These are phyloP conservation scores for Calephelis virginiensis DNA, from an alignment of 1,140 invertebrate species.

Conservation along the genomic window DNA sequence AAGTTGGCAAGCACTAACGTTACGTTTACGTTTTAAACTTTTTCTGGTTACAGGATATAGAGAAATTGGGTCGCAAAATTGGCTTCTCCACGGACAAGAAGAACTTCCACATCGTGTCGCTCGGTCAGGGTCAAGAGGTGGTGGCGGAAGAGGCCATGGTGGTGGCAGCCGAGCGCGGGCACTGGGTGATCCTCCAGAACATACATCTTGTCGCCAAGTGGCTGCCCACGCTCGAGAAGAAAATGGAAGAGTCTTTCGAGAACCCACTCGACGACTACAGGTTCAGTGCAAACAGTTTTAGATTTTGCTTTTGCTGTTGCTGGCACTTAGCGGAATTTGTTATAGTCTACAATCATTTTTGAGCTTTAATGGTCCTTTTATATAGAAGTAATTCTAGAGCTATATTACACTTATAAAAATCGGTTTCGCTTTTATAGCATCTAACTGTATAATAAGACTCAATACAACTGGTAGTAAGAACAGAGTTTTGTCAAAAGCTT, in stretches of 20 bases:
- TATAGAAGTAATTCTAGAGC: too few relatives aligned
- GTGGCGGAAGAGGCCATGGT: conserved; percentile 94
- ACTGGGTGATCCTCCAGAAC: conserved; percentile 96
- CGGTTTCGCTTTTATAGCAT: too few relatives aligned
- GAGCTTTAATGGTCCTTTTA: too few relatives aligned
- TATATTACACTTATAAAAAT: too few relatives aligned
- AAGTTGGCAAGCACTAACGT: background rate
- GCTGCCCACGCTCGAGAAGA: conserved; percentile 93
- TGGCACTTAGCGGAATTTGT: background rate
- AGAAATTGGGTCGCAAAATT: conserved; percentile 79
- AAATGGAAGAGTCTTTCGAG: conserved; percentile 88
- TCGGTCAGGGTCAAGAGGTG: conserved; percentile 96
- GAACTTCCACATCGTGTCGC: conserved; percentile 95
- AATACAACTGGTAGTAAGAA: too few relatives aligned
- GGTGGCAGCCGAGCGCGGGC: conserved; percentile 86
- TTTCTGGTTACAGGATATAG: conserved; percentile 52
- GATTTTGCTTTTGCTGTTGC: background rate
- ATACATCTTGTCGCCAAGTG: conserved; percentile 95
- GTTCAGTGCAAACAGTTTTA: conserved; percentile 32
- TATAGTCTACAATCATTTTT: too few relatives aligned
- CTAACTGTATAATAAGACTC: too few relatives aligned
- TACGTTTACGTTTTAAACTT: too few relatives aligned
- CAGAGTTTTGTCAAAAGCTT: too few relatives aligned
- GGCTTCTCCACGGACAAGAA: conserved; percentile 89
- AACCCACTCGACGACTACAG: conserved; percentile 85